Conservation (phyloP, 2,797 vertebrate genomes). For the Chloroceryle inda region DNA sequence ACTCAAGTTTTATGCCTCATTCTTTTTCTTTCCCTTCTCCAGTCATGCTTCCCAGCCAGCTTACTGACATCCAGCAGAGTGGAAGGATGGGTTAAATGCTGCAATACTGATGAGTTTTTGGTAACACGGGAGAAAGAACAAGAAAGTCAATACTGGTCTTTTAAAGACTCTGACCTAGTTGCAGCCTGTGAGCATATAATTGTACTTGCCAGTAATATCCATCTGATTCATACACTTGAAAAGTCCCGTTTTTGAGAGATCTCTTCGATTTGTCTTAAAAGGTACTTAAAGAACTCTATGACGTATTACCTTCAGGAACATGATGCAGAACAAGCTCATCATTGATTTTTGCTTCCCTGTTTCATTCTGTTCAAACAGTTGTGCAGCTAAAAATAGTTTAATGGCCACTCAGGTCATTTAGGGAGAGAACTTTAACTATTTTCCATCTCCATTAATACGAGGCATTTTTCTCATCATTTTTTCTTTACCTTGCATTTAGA, state of each 20-base stretch:
- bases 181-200: neutral
- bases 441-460: neutral
- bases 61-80: neutral
- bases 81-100: neutral
- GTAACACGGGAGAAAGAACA: neutral
- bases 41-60: neutral
- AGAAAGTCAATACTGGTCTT: constrained; percentile 12
- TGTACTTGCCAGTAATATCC: neutral
- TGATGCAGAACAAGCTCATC: neutral
- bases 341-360: constrained; percentile 5
- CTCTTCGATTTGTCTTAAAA: constrained; percentile 13
- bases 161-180: constrained; percentile 15
- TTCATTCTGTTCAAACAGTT: neutral
- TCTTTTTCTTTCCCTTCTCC: neutral
- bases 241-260: neutral
- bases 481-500: neutral
- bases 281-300: neutral
- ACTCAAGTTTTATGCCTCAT: neutral
- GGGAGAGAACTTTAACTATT: neutral
- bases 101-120: neutral
- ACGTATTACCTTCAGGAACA: neutral
- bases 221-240: constrained; percentile 3
- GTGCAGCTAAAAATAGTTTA: neutral
- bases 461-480: neutral
- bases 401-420: neutral